Evolutionary conservation across 2,113 vertebrate species (phyloP), one percentile per base, ranked within the genome.

Genomic region (Equus przewalskii): DNA sequence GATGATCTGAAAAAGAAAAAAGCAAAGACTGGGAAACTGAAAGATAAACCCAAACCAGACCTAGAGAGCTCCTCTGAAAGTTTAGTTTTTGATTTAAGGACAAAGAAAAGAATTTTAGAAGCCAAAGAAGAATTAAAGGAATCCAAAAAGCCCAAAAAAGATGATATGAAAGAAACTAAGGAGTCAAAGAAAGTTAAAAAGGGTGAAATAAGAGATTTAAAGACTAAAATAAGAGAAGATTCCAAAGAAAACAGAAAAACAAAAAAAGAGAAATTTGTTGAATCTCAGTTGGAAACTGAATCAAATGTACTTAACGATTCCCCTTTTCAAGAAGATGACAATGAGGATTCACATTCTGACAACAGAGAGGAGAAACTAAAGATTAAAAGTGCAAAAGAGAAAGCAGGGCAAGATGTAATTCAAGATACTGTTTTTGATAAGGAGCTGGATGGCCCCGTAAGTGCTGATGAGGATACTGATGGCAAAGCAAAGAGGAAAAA

Each of bases 131-230:
- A 99, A 46, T 98, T 98, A 46, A 99, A 99, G 36, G 99, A 99
- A 30, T 78, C 97, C n/a, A 99, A 99, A 98, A 99, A 99, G 95
- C 98, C 99, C 97, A 99, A 98, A 97, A 99, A 99, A 96, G 99
- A 99, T 73, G 99, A 99, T 86, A 44, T 85, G 94, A 99, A 99
- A 98, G 99, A 99, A 76, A 95, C 56, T 7, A 99, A 98, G 96
- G 96, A 99, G 98, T 87, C 98, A 11, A 99, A 98, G 97, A 97
- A 99, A 98, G 75, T 98, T 96, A 98, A 99, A 96, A 99, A 99
- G 96, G 98, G 98, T 98, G 99, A 99, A 12, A 92, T 88, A 80
- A 98, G 94, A 96, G 99, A 99, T 36, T 92, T 98, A 51, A 99
- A 98, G 75, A 98, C 91, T 97, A 99, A 99, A 98, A 67, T 79